Conservation (phyloP, 1,140 invertebrate species). For the Apolygus lucorum region DNA sequence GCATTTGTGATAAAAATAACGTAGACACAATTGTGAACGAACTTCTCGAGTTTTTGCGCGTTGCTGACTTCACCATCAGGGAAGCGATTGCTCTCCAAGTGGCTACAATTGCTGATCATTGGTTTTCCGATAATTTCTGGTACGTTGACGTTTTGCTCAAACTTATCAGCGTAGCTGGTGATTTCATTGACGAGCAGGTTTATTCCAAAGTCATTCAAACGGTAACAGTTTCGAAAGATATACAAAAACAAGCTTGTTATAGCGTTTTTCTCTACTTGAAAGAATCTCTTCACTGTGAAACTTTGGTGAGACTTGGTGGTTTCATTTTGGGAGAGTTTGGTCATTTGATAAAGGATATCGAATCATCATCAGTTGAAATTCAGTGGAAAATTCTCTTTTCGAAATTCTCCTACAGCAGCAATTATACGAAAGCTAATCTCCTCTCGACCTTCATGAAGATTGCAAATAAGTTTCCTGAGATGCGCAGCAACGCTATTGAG, state of each 20-base stretch:
- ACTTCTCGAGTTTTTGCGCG: not conserved
- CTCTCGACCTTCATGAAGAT: not conserved
- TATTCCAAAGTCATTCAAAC: not conserved
- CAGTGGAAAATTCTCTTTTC: not conserved
- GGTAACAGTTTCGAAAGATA: not conserved
- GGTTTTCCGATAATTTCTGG: not conserved
- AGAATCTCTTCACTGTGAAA: too few relatives aligned
- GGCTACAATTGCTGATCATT: not conserved
- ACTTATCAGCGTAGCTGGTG: not conserved
- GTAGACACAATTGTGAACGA: not conserved
- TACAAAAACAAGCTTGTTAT: conserved; percentile 3
- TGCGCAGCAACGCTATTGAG: not conserved
- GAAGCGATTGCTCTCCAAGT: not conserved
- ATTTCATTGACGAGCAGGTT: not conserved
- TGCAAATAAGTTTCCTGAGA: not conserved
- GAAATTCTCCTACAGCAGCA: not conserved
- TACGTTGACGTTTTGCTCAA: not conserved
- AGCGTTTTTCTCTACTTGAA: too few relatives aligned
- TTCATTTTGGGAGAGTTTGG: conserved; percentile 7
- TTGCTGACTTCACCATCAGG: not conserved
- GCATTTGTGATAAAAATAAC: not conserved
- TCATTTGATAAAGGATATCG: not conserved
- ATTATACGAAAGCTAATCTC: not conserved
- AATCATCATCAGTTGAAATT: not conserved
- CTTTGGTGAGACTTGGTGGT: not conserved